phyloP scores from a whole-genome alignment of 2,888 invertebrate genomes.

The Tetheella fluctuosa region DNA sequence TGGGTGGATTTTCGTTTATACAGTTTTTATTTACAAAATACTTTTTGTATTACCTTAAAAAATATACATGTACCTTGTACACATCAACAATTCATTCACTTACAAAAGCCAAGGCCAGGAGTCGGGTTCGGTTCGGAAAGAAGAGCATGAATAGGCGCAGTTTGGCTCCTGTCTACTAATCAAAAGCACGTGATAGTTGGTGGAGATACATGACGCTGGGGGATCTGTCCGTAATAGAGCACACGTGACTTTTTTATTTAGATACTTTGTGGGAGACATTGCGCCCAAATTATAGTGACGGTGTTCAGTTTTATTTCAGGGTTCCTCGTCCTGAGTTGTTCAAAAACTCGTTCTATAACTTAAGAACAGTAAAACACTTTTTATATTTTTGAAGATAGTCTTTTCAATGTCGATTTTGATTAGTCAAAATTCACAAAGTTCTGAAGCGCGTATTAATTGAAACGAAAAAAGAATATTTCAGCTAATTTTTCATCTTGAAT shows the following conservation, averaged over 20 bases:
- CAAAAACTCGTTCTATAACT: too few relatives aligned
- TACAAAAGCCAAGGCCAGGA: background rate
- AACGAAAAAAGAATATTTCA: too few relatives aligned
- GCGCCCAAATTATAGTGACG: background rate
- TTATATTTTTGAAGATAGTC: too few relatives aligned
- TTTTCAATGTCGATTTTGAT: too few relatives aligned
- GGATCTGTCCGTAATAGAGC: slow-evolving; percentile 26
- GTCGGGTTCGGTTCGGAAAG: slow-evolving; percentile 21
- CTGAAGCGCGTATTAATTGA: too few relatives aligned
- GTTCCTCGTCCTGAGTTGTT: background rate
- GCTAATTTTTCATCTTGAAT: background rate
- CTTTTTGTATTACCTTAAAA: background rate
- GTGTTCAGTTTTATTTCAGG: background rate
- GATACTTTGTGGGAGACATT: background rate
- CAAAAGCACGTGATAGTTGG: slow-evolving; percentile 50
- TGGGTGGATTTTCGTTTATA: background rate
- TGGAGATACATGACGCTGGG: slow-evolving; percentile 38
- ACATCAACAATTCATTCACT: background rate
- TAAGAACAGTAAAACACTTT: too few relatives aligned
- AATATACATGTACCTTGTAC: too few relatives aligned
- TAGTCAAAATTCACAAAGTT: too few relatives aligned
- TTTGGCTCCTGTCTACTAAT: slow-evolving; percentile 50
- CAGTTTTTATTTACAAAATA: background rate
- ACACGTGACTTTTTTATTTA: slow-evolving; percentile 31
- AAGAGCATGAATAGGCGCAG: slow-evolving; percentile 49